Base-by-base conservation (phyloP, 30 jellyfish, hydroid and myxozoan genomes). In the Turritopsis rubra region DNA sequence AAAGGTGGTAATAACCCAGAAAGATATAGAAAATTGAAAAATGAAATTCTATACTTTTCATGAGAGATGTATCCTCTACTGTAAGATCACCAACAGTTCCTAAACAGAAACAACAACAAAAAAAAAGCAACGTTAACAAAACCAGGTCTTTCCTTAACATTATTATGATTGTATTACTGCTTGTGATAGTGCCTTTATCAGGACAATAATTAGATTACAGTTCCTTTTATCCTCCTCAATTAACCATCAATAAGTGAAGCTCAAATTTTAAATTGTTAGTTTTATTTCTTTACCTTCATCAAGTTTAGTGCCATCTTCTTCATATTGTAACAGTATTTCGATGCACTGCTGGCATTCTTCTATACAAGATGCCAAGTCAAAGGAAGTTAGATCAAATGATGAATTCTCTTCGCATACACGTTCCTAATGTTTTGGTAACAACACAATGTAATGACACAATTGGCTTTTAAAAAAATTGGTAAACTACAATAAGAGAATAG, bases 351-450 rank as follows among this genome's bases (percentile, higher is more conserved):
- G 89, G 29, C 95, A 88, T 31, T 88, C 96, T 41, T 81, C 93
- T 24, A 83, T 81, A 66, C 96, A 91, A 79, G 83, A 83, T 25
- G 98, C 98, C 41, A 92, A 86, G 54, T 92, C 98, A 71, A 29
- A 85, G 9, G 98, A 85, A 29, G 95, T 73, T 72, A 92, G 30
- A 25, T 92, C 98, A 85, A 92, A 92, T 0, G 98, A 92, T 0
- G 98, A 86, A 1, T 91, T 76, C 23, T 83, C 91, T 70, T 92
- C 98, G 52, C 98, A 92, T 21, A 83, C 86, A 66, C 96, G 73
- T 72, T 88, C 98, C 94, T 86, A 0, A 28, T 41, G 70, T 75
- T 5, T 5, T 41, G n/a, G 60, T 41, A 13, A 30, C 83, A 9
- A 30, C 83, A 75, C 19, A 72, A 24, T 4, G 83, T n/a, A 29